Evolutionary conservation across 2,113 vertebrate genomes (phyloP).

Genomic region (Prunella himalayana): DNA sequence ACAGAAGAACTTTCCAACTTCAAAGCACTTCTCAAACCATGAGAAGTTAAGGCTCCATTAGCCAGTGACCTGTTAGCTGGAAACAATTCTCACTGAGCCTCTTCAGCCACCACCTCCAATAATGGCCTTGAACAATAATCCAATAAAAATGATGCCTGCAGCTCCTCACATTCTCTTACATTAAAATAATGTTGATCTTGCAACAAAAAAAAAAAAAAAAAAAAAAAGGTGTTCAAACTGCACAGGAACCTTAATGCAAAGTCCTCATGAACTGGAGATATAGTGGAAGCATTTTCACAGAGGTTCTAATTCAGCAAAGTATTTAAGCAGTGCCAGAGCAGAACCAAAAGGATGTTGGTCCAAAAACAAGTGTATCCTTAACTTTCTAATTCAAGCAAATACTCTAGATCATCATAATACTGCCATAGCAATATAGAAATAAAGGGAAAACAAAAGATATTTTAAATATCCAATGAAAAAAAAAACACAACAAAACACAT

Average conservation of each 20-base stretch:
- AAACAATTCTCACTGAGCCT: not conserved
- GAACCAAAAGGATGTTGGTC: not conserved
- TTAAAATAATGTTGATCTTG: not conserved
- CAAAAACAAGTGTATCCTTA: not conserved
- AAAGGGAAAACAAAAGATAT: not conserved
- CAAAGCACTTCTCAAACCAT: not conserved
- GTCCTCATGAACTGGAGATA: not conserved
- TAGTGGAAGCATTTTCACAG: not conserved
- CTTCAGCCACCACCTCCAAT: not conserved
- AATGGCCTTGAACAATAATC: not conserved
- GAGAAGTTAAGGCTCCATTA: not conserved
- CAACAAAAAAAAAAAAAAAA: not conserved
- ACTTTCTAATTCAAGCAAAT: not conserved
- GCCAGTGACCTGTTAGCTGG: not conserved
- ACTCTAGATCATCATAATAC: not conserved
- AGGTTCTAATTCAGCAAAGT: not conserved
- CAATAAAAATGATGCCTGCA: not conserved
- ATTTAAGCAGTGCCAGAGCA: not conserved
- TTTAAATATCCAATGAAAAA: not conserved
- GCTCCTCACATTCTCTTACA: not conserved
- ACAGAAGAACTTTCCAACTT: not conserved
- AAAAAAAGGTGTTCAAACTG: not conserved
- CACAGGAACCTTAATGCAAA: not conserved
- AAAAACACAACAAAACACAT: not conserved
- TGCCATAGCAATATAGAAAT: not conserved